phyloP scores from a whole-genome alignment of 2,888 invertebrate species.

The Chalcosyrphus nemorum region DNA sequence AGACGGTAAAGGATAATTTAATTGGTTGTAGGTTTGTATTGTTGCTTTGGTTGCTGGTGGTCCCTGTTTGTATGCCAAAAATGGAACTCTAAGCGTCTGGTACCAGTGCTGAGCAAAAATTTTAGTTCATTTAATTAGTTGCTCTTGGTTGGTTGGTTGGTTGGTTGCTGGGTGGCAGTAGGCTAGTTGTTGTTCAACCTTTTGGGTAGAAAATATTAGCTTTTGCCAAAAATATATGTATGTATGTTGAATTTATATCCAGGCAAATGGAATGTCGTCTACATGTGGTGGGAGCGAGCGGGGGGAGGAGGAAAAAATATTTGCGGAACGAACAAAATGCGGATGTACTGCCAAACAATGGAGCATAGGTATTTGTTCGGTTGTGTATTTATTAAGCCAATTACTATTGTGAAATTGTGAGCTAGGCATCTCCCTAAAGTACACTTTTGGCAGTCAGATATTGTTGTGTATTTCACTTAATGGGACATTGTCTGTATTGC shows the following conservation, averaged over 20 bases:
- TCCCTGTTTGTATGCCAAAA: neutral
- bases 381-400: slow-evolving; percentile 24
- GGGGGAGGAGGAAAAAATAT: neutral
- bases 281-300: neutral
- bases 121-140: slow-evolving; percentile 46
- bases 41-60: neutral
- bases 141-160: slow-evolving; percentile 18
- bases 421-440: neutral
- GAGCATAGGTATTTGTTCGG: neutral
- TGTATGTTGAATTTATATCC: neutral
- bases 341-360: slow-evolving; percentile 12
- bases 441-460: neutral
- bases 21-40: slow-evolving; percentile 5
- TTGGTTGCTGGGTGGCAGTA: neutral
- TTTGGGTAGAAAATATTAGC: neutral
- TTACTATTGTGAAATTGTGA: neutral
- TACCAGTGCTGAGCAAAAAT: slow-evolving; percentile 22
- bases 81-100: neutral
- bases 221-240: neutral
- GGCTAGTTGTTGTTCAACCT: neutral
- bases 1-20: slow-evolving; percentile 29
- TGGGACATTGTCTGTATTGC: neutral
- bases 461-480: neutral
- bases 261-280: neutral
- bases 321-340: neutral